phyloP scores from a whole-genome alignment of 2,113 vertebrate species.

The Burhinus bistriatus region DNA sequence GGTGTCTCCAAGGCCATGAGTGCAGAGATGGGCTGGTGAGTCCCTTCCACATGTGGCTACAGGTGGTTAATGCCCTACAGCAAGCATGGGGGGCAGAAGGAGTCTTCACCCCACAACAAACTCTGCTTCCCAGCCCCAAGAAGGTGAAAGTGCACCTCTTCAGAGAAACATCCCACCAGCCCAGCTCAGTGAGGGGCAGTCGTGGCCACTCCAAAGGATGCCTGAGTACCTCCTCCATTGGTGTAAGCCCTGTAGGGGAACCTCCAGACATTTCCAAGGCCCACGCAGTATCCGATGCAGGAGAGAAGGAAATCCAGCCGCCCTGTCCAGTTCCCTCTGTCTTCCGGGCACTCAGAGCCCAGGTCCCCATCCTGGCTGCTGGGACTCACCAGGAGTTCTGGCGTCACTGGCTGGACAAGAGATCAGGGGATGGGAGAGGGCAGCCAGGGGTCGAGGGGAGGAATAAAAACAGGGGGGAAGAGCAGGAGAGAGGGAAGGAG shows the following conservation, averaged over 20 bases:
- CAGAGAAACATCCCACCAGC: not conserved
- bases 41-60: too few species aligned
- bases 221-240: slow-evolving; percentile 78
- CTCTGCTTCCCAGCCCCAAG: too few species aligned
- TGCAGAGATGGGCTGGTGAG: too few species aligned
- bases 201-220: not conserved
- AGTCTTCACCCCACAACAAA: too few species aligned
- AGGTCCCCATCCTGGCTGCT: slow-evolving; percentile 77
- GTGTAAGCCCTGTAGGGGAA: slow-evolving; percentile 82
- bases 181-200: not conserved
- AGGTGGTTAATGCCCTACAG: too few species aligned
- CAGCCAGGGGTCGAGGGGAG: not conserved
- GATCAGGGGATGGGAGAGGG: not conserved
- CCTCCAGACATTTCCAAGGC: slow-evolving; percentile 82
- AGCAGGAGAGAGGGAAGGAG: not conserved
- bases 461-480: not conserved
- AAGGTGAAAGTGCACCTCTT: not conserved
- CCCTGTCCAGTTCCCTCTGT: slow-evolving; percentile 81
- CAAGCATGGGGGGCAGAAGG: too few species aligned
- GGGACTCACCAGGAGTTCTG: slow-evolving; percentile 81
- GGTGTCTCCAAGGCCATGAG: too few species aligned
- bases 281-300: slow-evolving; percentile 83
- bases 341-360: slow-evolving; percentile 70
- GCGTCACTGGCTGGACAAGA: slow-evolving; percentile 63
- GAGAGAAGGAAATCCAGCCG: slow-evolving; percentile 83